Evolutionary conservation across 2,113 vertebrate genomes (phyloP).

Genomic region (Brienomyrus longianalis): DNA sequence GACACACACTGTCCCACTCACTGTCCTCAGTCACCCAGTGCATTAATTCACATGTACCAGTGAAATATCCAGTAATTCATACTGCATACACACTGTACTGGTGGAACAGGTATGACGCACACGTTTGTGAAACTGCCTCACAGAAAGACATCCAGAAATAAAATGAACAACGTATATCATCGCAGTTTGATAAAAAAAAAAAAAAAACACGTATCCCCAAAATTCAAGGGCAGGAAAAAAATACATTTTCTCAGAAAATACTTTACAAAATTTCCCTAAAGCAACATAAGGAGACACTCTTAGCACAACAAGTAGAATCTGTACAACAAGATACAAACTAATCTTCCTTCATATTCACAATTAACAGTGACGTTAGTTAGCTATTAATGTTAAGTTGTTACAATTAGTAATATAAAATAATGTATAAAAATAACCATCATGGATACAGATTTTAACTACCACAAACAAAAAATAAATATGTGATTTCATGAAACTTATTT

Average conservation of each 20-base stretch:
- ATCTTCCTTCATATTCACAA: neutral
- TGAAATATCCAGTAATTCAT: neutral
- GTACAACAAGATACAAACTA: neutral
- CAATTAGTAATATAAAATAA: neutral
- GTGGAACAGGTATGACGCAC: neutral
- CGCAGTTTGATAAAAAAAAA: neutral
- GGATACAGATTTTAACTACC: neutral
- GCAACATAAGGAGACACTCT: neutral
- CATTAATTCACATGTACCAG: neutral
- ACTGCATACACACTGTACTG: neutral
- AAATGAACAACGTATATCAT: neutral
- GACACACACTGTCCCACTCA: neutral
- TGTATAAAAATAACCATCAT: neutral
- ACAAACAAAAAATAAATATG: neutral
- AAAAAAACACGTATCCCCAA: neutral
- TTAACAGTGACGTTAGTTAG: neutral
- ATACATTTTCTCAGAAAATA: neutral
- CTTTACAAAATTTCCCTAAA: neutral
- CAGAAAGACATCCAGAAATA: neutral
- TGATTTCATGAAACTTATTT: neutral
- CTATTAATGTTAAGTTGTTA: neutral
- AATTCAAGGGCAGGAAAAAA: neutral
- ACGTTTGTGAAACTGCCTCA: neutral
- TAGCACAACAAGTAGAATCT: neutral
- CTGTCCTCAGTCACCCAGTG: neutral